These are phyloP conservation scores for Eulithis prunata DNA, from an alignment of 2,888 invertebrate species.

Conservation along the genomic window DNA sequence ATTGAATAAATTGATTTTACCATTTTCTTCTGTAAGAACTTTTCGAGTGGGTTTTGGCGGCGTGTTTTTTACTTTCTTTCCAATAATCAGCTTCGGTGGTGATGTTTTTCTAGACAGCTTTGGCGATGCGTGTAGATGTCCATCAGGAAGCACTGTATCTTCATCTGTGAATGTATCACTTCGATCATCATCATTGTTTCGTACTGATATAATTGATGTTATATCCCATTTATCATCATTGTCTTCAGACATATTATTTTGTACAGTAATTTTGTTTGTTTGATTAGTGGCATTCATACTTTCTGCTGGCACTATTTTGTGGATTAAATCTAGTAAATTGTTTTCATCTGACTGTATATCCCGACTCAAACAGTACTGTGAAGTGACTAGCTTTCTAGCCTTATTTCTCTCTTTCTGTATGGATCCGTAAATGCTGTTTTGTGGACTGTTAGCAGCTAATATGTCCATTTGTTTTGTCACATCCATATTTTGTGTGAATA, in stretches of 20 bases:
- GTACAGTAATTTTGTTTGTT: slow-evolving; percentile 48
- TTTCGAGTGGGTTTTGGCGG: slow-evolving; percentile 13
- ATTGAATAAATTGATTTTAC: slow-evolving; percentile 6
- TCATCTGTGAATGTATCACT: slow-evolving; percentile 78
- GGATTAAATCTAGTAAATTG: slow-evolving; percentile 70
- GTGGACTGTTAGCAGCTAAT: slow-evolving; percentile 57
- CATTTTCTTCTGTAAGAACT: slow-evolving; percentile 24
- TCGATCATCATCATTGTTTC: slow-evolving; percentile 57
- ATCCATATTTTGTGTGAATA: slow-evolving; percentile 74
- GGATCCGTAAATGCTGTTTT: slow-evolving; percentile 53
- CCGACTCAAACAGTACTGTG: slow-evolving; percentile 67
- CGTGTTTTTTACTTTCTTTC: slow-evolving; percentile 19
- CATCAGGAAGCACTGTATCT: slow-evolving; percentile 59
- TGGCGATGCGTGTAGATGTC: slow-evolving; percentile 16
- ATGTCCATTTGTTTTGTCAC: slow-evolving; percentile 60
- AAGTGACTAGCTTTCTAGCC: slow-evolving; percentile 66
- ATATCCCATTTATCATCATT: slow-evolving; percentile 66
- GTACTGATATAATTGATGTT: slow-evolving; percentile 60
- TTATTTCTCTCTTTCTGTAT: slow-evolving; percentile 67
- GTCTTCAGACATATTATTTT: slow-evolving; percentile 44
- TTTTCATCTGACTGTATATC: slow-evolving; percentile 62
- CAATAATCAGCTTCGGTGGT: slow-evolving; percentile 3
- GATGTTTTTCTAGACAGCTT: slow-evolving; percentile 6
- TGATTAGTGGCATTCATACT: slow-evolving; percentile 63
- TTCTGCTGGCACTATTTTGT: slow-evolving; percentile 72